These are phyloP conservation scores for Drosophila navojoa DNA, from an alignment of 1,140 invertebrate species.

Conservation along the genomic window DNA sequence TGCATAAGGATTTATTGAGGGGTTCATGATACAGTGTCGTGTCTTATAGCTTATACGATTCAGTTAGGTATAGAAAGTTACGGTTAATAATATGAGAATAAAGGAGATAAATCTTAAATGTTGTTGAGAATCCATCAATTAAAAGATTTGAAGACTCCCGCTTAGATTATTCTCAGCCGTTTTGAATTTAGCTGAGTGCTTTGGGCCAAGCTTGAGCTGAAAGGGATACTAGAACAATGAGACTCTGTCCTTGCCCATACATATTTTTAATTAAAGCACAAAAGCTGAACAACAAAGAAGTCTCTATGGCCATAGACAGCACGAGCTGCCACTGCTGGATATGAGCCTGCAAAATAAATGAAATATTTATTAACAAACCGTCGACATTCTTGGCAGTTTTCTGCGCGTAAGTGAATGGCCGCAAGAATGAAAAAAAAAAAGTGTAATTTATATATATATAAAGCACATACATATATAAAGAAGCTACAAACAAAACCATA, in stretches of 20 bases:
- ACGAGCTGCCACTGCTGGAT: constrained; percentile 32
- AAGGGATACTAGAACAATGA: constrained; percentile 48
- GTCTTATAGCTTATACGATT: not conserved
- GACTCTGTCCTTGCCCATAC: constrained; percentile 66
- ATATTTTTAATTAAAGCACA: constrained; percentile 81
- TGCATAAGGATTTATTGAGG: not conserved
- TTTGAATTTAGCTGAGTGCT: constrained; percentile 77
- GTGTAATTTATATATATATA: not conserved
- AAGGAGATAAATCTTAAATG: too few relatives aligned
- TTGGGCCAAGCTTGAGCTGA: constrained; percentile 45
- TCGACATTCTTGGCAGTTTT: constrained; percentile 75
- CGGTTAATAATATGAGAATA: too few relatives aligned
- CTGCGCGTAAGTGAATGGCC: constrained; percentile 65
- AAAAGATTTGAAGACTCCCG: too few relatives aligned
- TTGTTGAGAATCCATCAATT: too few relatives aligned
- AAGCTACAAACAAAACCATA: constrained; percentile 77
- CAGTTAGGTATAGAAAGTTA: too few relatives aligned
- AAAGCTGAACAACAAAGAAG: constrained; percentile 71
- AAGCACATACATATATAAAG: constrained; percentile 15
- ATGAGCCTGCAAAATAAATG: constrained; percentile 70
- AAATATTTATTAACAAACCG: constrained; percentile 79
- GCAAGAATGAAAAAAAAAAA: constrained; percentile 14
- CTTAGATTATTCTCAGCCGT: constrained; percentile 13
- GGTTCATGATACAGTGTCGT: too few relatives aligned
- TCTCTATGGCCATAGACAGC: constrained; percentile 11